phyloP scores from a whole-genome alignment of 2,888 invertebrate species.

The Ellobium chinense region DNA sequence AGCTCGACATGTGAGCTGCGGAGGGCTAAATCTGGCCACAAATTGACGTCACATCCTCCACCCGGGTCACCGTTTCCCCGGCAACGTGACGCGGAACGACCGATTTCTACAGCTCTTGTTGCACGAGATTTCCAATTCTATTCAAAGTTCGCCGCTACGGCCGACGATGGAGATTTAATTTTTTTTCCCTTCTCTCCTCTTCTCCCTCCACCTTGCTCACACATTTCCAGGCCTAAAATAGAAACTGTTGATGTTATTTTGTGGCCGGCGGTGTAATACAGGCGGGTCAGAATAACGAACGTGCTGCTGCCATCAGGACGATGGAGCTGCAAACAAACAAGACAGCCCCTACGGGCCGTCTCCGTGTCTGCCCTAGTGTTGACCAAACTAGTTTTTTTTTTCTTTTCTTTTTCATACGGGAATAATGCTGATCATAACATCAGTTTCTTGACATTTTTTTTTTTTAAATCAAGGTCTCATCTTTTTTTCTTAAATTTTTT shows the following conservation, averaged over 20 bases:
- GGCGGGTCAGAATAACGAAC: no score
- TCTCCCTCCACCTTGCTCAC: neutral
- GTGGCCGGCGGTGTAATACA: neutral
- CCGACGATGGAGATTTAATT: neutral
- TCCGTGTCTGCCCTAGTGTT: no score
- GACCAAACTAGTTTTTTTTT: no score
- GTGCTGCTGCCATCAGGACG: no score
- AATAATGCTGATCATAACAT: no score
- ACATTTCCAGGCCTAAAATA: slow-evolving; percentile 19
- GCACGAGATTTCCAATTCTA: slow-evolving; percentile 33
- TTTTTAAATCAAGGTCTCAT: no score
- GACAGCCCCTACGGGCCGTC: no score
- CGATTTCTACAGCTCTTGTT: slow-evolving; percentile 38
- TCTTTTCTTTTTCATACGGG: no score
- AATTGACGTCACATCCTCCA: slow-evolving; percentile 36
- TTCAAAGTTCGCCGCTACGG: slow-evolving; percentile 24
- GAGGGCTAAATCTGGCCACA: slow-evolving; percentile 31
- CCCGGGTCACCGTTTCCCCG: slow-evolving; percentile 35
- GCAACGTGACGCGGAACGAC: slow-evolving; percentile 41
- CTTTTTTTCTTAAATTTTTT: no score
- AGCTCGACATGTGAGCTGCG: slow-evolving; percentile 33
- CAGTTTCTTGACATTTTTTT: no score
- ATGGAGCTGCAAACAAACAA: no score
- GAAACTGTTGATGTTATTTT: slow-evolving; percentile 11
- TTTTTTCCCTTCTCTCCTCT: neutral